phyloP scores from a whole-genome alignment of 2,888 invertebrate species.

The Charanyca ferruginea region DNA sequence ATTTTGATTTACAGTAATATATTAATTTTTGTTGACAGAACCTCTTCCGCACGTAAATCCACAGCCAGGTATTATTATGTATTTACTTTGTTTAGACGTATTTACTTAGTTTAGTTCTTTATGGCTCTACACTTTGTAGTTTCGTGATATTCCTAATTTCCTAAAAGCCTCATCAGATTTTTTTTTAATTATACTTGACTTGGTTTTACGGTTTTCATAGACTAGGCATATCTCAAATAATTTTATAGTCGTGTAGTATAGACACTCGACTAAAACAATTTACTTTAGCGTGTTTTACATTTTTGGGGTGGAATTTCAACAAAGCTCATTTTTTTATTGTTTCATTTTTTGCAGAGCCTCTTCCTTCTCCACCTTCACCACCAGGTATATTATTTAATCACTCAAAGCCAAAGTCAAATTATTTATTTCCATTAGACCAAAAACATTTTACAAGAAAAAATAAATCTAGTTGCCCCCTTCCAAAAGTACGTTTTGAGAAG shows the following conservation, averaged over 20 bases:
- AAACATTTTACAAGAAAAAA: too few species aligned
- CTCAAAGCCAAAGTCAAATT: too few species aligned
- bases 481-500: too few species aligned
- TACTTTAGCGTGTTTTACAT: background rate
- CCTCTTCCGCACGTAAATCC: background rate
- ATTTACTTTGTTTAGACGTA: background rate
- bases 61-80: constrained; percentile 9
- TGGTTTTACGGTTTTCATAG: too few species aligned
- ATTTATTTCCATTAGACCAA: too few species aligned
- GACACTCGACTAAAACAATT: background rate
- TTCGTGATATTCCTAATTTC: background rate
- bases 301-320: background rate
- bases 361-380: background rate
- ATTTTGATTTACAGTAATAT: background rate
- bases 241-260: too few species aligned
- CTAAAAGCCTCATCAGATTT: background rate
- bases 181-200: too few species aligned
- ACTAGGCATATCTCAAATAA: too few species aligned
- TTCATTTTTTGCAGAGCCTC: constrained; percentile 4
- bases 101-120: background rate
- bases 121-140: background rate
- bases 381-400: constrained; percentile 27
- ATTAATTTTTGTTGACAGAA: constrained; percentile 15
- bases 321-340: background rate
- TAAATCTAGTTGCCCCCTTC: too few species aligned